A percentile compares a stretch with the other conserved stretches of the same genome.
These are phyloP conservation scores for Yponomeuta cagnagella DNA, from an alignment of 2,888 invertebrate species.

Conservation along the genomic window DNA sequence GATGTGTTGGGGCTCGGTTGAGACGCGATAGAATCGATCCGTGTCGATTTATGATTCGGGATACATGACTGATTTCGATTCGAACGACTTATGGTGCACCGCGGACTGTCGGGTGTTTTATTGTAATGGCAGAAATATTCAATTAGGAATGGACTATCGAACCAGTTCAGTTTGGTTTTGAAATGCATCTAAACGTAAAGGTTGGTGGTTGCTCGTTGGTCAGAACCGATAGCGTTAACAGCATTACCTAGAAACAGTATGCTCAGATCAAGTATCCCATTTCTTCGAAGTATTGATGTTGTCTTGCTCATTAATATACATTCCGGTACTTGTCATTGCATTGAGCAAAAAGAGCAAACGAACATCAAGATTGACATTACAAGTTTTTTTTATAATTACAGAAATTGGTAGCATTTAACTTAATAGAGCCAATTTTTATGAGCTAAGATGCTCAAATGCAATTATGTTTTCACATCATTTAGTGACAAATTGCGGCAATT, in stretches of 20 bases:
- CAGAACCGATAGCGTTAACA: neutral
- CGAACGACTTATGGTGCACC: constrained; percentile 53
- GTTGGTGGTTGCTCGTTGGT: too few relatives aligned
- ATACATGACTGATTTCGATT: constrained; percentile 61
- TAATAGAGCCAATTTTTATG: neutral
- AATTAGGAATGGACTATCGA: constrained; percentile 22
- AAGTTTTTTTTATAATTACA: neutral
- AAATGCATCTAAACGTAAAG: neutral
- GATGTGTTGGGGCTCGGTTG: constrained; percentile 36
- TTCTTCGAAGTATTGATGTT: neutral
- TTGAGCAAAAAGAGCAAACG: neutral
- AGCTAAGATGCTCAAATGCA: constrained; percentile 6
- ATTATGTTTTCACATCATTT: constrained; percentile 22
- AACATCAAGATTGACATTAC: neutral
- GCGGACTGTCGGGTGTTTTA: constrained; percentile 34
- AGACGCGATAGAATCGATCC: constrained; percentile 68
- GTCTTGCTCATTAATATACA: neutral
- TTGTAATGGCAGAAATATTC: constrained; percentile 45
- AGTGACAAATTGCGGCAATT: constrained; percentile 53
- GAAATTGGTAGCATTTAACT: neutral
- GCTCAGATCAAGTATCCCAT: neutral
- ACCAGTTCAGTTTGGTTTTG: constrained; percentile 24
- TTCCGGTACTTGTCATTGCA: neutral
- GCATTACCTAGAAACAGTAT: neutral
- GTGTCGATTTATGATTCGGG: constrained; percentile 62